Percentiles rank a stretch among this genome's conserved stretches.
phyloP scores from a whole-genome alignment of 2,113 vertebrate species.

The Chaetura pelagica region DNA sequence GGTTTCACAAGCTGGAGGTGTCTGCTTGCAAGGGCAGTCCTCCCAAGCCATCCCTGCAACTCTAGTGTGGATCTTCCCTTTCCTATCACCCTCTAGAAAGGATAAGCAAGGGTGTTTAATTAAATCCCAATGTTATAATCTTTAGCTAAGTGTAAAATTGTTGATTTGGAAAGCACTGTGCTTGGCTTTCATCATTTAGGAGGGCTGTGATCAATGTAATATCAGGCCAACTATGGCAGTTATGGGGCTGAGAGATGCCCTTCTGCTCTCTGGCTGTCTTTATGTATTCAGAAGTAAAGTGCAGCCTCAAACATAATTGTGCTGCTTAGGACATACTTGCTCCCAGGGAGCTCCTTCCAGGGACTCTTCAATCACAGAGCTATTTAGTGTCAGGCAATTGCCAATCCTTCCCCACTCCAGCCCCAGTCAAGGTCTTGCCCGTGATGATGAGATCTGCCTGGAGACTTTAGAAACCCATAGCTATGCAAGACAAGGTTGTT shows the following conservation, averaged over 20 bases:
- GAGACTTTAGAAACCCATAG: constrained; percentile 5
- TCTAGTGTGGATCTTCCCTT: not conserved
- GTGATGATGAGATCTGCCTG: not conserved
- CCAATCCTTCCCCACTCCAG: not conserved
- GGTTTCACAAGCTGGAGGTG: not conserved
- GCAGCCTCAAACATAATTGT: not conserved
- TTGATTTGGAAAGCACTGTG: not conserved
- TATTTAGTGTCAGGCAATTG: not conserved
- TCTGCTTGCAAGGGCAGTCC: not conserved
- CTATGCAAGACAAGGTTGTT: not conserved
- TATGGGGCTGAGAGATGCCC: not conserved
- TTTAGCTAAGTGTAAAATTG: constrained; percentile 40
- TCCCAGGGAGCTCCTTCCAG: not conserved
- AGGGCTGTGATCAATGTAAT: not conserved
- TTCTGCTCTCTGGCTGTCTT: constrained; percentile 10
- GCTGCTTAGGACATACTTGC: not conserved
- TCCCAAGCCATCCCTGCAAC: not conserved
- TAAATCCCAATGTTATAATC: constrained; percentile 25
- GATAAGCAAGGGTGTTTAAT: not conserved
- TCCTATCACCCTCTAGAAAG: not conserved
- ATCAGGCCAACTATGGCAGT: not conserved
- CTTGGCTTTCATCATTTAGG: constrained; percentile 34
- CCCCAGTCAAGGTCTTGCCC: not conserved
- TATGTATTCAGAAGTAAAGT: not conserved
- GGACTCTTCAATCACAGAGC: not conserved